Evolutionary conservation across 2,888 invertebrate species (phyloP), one percentile per base, ranked within the genome.

Genomic region (Agriopis marginaria): DNA sequence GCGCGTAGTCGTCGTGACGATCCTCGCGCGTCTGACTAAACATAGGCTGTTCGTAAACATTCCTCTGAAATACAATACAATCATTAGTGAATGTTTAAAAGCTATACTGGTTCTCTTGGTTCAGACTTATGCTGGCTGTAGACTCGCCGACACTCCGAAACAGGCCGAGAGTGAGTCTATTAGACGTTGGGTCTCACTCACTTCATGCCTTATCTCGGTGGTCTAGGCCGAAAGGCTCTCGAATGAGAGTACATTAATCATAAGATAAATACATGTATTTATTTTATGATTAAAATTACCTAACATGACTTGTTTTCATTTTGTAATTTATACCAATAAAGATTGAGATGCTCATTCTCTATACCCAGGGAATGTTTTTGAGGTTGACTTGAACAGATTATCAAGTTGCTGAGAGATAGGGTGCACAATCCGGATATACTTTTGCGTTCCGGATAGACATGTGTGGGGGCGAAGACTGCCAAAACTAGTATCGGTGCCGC

Each of bases 1-100:
- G 76, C 64, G 81, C 70, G 76, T 75, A 85, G 74, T 81, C 79
- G 62, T 73, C 77, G 76, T 75, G 59, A 63, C 70, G 63, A 66
- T 58, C 71, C 55, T 75, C 56, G 32, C 45, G 58, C 42, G 58
- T 53, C 72, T 78, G 73, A 78, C 67, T 75, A 70, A 63, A 68
- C 66, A 42, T 72, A 58, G 63, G 74, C 65, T 79, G 81, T 73
- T 81, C 76, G 66, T 80, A 80, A 73, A 80, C 71, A 66, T 73
- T 73, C 44, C 71, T 71, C 76, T 76, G 76, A 75, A 76, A 76
- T 71, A 68, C 59, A 73, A 75, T 53, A 64, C 55, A 49, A 61
- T 10, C 0, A 39, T 68, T 69, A 69, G 61, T 65, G 54, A 39
- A 39, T 12, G n/a, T 53, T 39, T 3, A 23, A 23, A 17, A 32